Percentiles rank a stretch among this genome's conserved stretches.
These are phyloP conservation scores for Lasioglossum marginatum DNA, from an alignment of 2,888 invertebrate species.

Conservation along the genomic window DNA sequence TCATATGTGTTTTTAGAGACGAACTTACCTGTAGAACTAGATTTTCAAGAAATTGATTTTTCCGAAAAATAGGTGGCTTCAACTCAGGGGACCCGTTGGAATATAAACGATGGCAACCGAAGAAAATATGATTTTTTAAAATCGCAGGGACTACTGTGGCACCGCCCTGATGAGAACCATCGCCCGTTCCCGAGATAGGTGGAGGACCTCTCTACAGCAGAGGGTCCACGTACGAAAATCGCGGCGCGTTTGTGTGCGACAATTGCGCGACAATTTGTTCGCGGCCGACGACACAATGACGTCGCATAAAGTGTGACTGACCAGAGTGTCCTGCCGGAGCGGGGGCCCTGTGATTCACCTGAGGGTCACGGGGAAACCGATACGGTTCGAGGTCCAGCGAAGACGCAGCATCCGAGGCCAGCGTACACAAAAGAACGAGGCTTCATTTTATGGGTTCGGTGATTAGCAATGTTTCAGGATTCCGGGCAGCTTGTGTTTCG, in stretches of 20 bases:
- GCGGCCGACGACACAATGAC: constrained; percentile 40
- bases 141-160: neutral
- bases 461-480: constrained; percentile 13
- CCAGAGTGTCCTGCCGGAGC: neutral
- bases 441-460: neutral
- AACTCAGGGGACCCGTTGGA: neutral
- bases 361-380: constrained; percentile 56
- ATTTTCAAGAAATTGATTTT: neutral
- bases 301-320: constrained; percentile 37
- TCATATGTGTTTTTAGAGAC: too few relatives aligned
- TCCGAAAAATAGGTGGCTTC: neutral
- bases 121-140: neutral
- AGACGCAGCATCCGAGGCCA: neutral
- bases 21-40: too few relatives aligned
- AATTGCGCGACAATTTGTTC: constrained; percentile 76
- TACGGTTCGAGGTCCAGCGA: constrained; percentile 47
- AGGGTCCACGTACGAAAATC: constrained; percentile 59
- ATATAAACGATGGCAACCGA: neutral
- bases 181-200: constrained; percentile 44
- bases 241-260: constrained; percentile 71
- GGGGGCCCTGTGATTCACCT: constrained; percentile 45
- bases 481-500: constrained; percentile 18
- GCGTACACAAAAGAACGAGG: neutral
- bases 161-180: constrained; percentile 50
- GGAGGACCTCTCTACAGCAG: constrained; percentile 43